Evolutionary conservation across 2,888 invertebrate species (phyloP).

Genomic region (Furcula furcula): DNA sequence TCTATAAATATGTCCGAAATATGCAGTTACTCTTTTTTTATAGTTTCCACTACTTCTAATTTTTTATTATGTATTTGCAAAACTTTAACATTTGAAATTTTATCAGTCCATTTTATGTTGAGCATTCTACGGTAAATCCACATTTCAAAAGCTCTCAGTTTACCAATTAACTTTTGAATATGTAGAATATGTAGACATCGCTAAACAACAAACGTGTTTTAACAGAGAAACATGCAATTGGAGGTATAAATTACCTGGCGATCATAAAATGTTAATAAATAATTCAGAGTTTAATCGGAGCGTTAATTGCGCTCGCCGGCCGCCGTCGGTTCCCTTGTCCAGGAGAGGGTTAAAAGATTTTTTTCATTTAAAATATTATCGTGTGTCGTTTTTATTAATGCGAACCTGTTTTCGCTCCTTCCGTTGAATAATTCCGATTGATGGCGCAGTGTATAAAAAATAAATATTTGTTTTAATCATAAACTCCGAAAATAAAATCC

Average conservation of each 20-base stretch:
- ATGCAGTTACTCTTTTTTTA: too few species aligned
- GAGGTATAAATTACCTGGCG: conserved; percentile 25
- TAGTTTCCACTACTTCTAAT: too few species aligned
- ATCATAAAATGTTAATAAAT: conserved; percentile 51
- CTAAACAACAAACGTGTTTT: conserved; percentile 7
- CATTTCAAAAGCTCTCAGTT: too few species aligned
- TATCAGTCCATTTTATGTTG: too few species aligned
- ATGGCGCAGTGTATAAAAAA: conserved; percentile 42
- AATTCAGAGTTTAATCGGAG: conserved; percentile 53
- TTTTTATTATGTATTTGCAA: too few species aligned
- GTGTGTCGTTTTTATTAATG: conserved; percentile 49
- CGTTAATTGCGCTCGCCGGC: conserved; percentile 44
- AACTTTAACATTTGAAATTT: too few species aligned
- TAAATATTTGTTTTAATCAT: conserved; percentile 47
- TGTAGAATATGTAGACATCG: too few species aligned
- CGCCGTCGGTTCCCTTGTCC: conserved; percentile 9
- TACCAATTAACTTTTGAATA: too few species aligned
- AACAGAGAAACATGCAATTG: conserved; percentile 22
- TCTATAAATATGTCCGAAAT: too few species aligned
- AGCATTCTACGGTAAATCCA: too few species aligned
- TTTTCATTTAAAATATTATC: conserved; percentile 49
- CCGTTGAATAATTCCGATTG: conserved; percentile 46
- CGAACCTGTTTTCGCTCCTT: conserved; percentile 41
- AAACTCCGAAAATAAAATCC: conserved; percentile 35
- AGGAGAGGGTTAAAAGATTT: conserved; percentile 29